Percentiles rank a stretch among this genome's conserved stretches.
phyloP scores from a whole-genome alignment of 2,888 invertebrate species.

The Penaeus monodon region DNA sequence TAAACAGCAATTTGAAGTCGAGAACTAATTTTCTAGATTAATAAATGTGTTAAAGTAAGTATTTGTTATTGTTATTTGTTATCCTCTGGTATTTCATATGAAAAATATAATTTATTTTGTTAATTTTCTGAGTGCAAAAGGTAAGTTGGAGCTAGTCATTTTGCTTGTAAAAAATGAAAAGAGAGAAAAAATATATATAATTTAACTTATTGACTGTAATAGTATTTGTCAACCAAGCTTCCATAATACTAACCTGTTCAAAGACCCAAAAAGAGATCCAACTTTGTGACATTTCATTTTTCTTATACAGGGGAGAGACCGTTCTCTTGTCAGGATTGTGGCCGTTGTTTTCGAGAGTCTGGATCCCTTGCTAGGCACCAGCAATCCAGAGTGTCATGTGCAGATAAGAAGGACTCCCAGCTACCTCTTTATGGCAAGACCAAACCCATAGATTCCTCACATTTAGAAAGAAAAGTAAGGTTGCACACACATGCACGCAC shows the following conservation, averaged over 20 bases:
- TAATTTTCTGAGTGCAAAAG: not conserved
- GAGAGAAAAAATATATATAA: not conserved
- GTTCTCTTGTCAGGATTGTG: constrained; percentile 50
- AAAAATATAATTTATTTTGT: not conserved
- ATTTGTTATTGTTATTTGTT: not conserved
- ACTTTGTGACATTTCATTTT: not conserved
- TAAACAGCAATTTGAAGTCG: no score
- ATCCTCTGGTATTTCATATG: not conserved
- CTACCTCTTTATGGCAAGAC: constrained; percentile 46
- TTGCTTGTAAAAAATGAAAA: not conserved
- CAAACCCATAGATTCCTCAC: constrained; percentile 28
- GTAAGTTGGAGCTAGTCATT: no score
- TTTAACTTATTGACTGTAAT: not conserved
- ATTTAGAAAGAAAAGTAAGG: constrained; percentile 31
- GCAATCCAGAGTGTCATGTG: constrained; percentile 49
- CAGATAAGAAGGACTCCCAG: constrained; percentile 48
- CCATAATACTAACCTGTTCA: not conserved
- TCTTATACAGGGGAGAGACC: constrained; percentile 54
- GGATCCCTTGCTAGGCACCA: constrained; percentile 54
- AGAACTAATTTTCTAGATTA: not conserved
- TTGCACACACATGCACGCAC: no score
- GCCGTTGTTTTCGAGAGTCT: constrained; percentile 56
- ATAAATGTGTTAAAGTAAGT: no score
- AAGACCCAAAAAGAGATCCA: not conserved
- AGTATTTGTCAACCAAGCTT: not conserved